Evolutionary conservation across 2,113 vertebrate genomes (phyloP).

Genomic region (Hipposideros armiger): DNA sequence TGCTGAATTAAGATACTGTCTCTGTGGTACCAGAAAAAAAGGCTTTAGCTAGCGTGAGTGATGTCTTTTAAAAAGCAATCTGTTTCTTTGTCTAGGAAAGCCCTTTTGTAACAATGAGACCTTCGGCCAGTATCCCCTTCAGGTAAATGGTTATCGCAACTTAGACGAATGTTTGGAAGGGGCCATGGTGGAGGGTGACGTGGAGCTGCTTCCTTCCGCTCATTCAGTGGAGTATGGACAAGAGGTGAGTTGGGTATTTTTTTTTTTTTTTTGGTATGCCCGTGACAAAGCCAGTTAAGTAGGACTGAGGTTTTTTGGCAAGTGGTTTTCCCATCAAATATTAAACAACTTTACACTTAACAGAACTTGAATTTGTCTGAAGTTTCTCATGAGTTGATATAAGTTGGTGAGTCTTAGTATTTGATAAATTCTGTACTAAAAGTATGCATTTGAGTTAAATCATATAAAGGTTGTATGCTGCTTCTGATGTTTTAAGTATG

Average conservation of each 20-base stretch:
- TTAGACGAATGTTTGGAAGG: constrained; percentile 97
- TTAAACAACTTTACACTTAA: neutral
- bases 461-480: constrained; percentile 70
- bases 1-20: neutral
- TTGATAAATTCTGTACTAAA: constrained; percentile 62
- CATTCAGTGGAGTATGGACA: constrained; percentile 89
- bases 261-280: constrained; percentile 28
- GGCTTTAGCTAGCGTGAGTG: neutral
- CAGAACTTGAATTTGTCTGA: constrained; percentile 14
- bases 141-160: constrained; percentile 97
- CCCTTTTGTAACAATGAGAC: constrained; percentile 95
- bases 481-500: constrained; percentile 84
- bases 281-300: neutral
- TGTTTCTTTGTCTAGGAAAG: constrained; percentile 88
- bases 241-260: constrained; percentile 89
- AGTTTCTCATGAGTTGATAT: neutral
- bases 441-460: constrained; percentile 60
- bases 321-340: neutral
- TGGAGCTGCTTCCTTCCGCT: constrained; percentile 90
- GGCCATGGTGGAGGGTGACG: constrained; percentile 96
- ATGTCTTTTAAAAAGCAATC: neutral
- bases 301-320: neutral
- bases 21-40: neutral
- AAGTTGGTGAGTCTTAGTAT: neutral
- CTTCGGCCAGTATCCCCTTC: constrained; percentile 98